Evolutionary conservation across 2,888 invertebrate species (phyloP).

Genomic region (Synergus gifuensis): DNA sequence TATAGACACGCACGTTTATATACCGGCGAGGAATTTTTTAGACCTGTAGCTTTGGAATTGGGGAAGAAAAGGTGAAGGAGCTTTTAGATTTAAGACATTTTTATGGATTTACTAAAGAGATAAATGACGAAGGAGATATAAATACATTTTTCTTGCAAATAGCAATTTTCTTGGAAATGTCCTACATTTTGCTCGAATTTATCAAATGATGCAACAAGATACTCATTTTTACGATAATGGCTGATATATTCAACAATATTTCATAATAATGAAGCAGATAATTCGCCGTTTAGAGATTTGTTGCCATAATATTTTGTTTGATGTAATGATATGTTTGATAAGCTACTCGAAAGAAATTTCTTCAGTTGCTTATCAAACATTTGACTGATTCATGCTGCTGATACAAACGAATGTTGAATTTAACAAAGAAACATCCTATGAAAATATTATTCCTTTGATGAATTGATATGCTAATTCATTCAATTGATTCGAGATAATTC

Average conservation of each 20-base stretch:
- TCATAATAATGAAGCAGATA: not conserved
- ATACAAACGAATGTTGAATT: not conserved
- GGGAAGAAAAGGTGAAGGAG: not conserved
- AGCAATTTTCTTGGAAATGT: too few species aligned
- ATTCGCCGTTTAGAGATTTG: not conserved
- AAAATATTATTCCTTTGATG: too few species aligned
- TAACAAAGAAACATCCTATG: not conserved
- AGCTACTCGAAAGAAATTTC: not conserved
- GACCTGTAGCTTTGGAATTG: not conserved
- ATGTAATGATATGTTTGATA: not conserved
- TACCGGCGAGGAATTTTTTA: not conserved
- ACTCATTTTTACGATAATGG: not conserved
- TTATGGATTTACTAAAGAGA: not conserved
- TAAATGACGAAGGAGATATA: not conserved
- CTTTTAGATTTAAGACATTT: not conserved
- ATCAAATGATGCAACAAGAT: not conserved
- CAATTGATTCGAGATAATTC: not conserved
- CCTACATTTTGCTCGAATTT: not conserved
- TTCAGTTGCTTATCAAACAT: not conserved
- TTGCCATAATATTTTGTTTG: not conserved
- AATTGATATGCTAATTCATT: not conserved
- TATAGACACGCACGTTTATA: not conserved
- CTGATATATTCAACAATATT: not conserved
- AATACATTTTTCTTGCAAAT: too few species aligned
- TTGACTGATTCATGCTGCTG: not conserved